Base-by-base conservation (phyloP, 2,888 invertebrate species). In the Ophraella communa region DNA sequence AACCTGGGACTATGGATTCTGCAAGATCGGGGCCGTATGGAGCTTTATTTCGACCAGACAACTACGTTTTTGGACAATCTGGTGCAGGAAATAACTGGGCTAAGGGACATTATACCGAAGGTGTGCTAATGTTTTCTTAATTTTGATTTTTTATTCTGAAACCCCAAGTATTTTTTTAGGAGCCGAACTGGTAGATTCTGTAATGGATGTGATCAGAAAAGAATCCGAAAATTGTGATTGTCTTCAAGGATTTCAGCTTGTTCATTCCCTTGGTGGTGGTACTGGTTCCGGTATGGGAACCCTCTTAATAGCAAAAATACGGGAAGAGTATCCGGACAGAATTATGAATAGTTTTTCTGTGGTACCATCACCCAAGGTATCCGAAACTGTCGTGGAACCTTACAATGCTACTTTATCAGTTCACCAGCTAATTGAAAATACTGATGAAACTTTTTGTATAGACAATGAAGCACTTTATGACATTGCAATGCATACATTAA, bases 151-250 rank as follows among this genome's bases (percentile, higher is more conserved):
- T 8, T 21, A 3, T 21, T 21, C 10, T n/a, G n/a, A n/a, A 10
- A 11, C 1, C 1, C 10, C 11, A 4, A n/a, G 8, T 4, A 42
- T 42, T 47, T 21, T 27, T 51, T 24, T 8, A 51, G 49, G 95
- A 61, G 95, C 88, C 73, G 95, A 90, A 82, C 86, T 90, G 79
- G 94, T 88, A 78, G 96, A 93, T 84, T 89, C 95, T 44, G 92
- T 93, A 1, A 83, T 93, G 72, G 93, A 93, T 81, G 93, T 93
- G 30, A 92, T 93, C 20, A 86, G 94, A 70, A 93, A 93, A 81
- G 93, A 94, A 81, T 92, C 91, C 79, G 95, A 96, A 85, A 89
- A 94, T 85, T 90, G 96, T 84, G 97, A 98, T 83, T 96, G 96
- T 74, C 87, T 92, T 66, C 92, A 92, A 86, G 70, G 95, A 62